Base-by-base conservation (phyloP, 2,113 vertebrate genomes). In the Phoenicopterus ruber region DNA sequence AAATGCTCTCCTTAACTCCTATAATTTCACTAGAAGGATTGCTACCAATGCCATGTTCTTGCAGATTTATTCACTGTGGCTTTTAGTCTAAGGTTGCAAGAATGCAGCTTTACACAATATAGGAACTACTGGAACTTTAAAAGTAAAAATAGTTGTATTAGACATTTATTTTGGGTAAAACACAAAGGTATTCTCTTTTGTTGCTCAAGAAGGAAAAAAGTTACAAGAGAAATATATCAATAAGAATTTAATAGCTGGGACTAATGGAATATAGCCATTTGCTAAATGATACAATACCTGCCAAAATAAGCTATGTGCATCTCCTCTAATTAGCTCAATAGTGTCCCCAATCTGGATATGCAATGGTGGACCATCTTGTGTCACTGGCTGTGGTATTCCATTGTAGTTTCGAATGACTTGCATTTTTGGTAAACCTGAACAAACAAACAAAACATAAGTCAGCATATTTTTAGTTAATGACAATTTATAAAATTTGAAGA, bases 251-350 rank as follows among this genome's bases (percentile, higher is more conserved):
- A 5, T 82, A 49, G 19, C 26, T 42, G 13, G 55, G 42, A 77
- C 10, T 38, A 66, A 49, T 5, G 22, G 24, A 87, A 95, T 16
- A 74, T 2, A 58, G 38, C 2, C 34, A 34, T 46, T 58, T 58
- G 19, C 5, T 54, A 50, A 71, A 71, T 15, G 14, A 63, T 46
- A 83, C 82, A 46, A 85, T 98, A 99, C 99, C 99, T 99, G 99
- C 99, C 99, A 99, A 98, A 99, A 99, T 34, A 98, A 96, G 95
- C 98, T 99, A 93, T 99, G 99, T 16, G 99, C 98, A 91, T 99
- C 99, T 19, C 99, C 99, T 76, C 97, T 97, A 61, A 99, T 97
- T 31, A 99, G 97, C 57, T 99, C 99, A 31, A 99, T 98, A 17
- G 99, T 99, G 82, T 99, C 99, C 9, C 99, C 99, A 10, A 97